These are phyloP conservation scores for Amphimallon solstitiale DNA, from an alignment of 2,888 invertebrate species.

Conservation along the genomic window DNA sequence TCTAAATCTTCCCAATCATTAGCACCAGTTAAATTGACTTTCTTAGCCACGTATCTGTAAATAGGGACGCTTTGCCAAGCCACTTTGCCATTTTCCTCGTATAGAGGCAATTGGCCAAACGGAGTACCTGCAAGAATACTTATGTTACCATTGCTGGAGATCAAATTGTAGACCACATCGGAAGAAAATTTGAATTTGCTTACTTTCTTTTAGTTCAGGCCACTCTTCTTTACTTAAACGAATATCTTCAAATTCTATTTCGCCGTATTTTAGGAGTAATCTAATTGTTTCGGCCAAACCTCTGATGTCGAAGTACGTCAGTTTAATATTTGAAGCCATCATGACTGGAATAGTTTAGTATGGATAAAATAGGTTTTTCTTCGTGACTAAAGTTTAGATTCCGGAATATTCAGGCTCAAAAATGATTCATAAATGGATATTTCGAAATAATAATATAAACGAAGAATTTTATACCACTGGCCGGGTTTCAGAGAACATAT, in stretches of 20 bases:
- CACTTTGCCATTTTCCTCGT: conserved; percentile 72
- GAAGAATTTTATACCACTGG: too few relatives aligned
- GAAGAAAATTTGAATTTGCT: too few relatives aligned
- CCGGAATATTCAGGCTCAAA: too few relatives aligned
- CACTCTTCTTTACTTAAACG: conserved; percentile 64
- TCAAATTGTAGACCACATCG: too few relatives aligned
- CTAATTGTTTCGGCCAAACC: conserved; percentile 74
- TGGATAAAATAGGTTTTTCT: too few relatives aligned
- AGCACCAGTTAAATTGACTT: conserved; percentile 70
- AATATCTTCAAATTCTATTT: conserved; percentile 70
- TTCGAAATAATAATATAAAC: too few relatives aligned
- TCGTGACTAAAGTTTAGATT: too few relatives aligned
- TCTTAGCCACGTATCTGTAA: conserved; percentile 70
- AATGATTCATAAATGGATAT: too few relatives aligned
- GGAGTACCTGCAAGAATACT: conserved; percentile 65
- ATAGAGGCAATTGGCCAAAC: conserved; percentile 71
- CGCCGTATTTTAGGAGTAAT: conserved; percentile 71
- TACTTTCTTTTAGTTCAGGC: conserved; percentile 55
- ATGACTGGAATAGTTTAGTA: conserved; percentile 19
- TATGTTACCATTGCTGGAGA: not conserved
- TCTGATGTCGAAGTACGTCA: conserved; percentile 72
- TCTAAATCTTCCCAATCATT: too few relatives aligned
- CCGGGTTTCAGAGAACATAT: too few relatives aligned
- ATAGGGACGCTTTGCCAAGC: conserved; percentile 71
- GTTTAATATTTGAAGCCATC: conserved; percentile 66